A percentile compares a stretch with the other conserved stretches of the same genome.
These are phyloP conservation scores for Alectoris magna DNA, from an alignment of 2,797 vertebrate genomes.

Conservation along the genomic window DNA sequence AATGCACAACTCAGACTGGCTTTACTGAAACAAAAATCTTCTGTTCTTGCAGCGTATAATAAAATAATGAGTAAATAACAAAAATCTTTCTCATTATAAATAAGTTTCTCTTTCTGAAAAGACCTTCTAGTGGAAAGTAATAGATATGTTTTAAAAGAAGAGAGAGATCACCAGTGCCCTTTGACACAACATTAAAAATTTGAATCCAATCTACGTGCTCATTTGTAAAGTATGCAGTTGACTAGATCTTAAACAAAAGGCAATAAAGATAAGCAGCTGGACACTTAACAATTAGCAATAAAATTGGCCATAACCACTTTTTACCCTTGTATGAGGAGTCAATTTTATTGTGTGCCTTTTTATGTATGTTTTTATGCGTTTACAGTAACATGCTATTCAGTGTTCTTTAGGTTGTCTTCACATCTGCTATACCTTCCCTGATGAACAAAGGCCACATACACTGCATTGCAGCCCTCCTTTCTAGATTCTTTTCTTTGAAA, in stretches of 20 bases:
- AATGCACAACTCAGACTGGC: slow-evolving; percentile 21
- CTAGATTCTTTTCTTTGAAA: neutral
- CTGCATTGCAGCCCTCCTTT: neutral
- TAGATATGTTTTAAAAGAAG: neutral
- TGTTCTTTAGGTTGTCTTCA: neutral
- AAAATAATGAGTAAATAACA: slow-evolving; percentile 7
- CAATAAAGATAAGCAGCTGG: slow-evolving; percentile 58
- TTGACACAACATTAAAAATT: neutral
- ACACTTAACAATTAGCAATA: slow-evolving; percentile 12
- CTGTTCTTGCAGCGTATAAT: neutral
- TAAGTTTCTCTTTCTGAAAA: neutral
- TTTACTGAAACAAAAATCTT: slow-evolving; percentile 18
- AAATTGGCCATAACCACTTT: neutral
- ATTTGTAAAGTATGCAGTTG: neutral
- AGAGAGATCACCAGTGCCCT: neutral
- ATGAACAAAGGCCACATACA: neutral
- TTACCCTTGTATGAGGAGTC: neutral
- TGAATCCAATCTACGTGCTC: slow-evolving; percentile 12
- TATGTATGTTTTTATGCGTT: neutral
- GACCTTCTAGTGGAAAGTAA: neutral
- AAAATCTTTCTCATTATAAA: neutral
- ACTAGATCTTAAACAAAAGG: slow-evolving; percentile 30
- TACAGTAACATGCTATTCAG: neutral
- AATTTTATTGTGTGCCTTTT: neutral
- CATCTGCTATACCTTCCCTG: neutral